phyloP scores from a whole-genome alignment of 1,140 invertebrate species.

The Pseudomyrmex gracilis region DNA sequence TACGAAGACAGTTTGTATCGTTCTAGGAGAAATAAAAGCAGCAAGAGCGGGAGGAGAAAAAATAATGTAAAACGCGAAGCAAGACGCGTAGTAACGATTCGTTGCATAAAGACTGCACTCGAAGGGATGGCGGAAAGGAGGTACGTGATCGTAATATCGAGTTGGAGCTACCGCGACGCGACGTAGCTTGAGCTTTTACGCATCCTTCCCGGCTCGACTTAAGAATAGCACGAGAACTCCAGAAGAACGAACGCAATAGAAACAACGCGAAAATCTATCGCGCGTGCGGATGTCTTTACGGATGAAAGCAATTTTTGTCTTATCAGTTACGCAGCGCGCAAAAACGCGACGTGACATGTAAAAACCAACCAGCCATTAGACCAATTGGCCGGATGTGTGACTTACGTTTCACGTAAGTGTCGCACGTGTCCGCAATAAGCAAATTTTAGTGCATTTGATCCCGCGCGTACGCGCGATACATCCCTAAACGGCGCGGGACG shows the following conservation, averaged over 20 bases:
- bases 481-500: no score
- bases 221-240: constrained; percentile 30
- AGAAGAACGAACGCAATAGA: constrained; percentile 23
- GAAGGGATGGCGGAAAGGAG: constrained; percentile 37
- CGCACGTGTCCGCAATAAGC: constrained; percentile 1
- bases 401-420: constrained; percentile 2
- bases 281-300: background rate
- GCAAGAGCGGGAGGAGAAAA: background rate
- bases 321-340: background rate
- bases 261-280: constrained; percentile 8
- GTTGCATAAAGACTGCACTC: constrained; percentile 56
- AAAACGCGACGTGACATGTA: constrained; percentile 28
- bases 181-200: constrained; percentile 45
- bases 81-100: constrained; percentile 45
- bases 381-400: constrained; percentile 12
- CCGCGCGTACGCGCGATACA: no score
- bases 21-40: constrained; percentile 34
- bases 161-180: background rate
- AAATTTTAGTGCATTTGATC: background rate
- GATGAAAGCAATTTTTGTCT: constrained; percentile 25
- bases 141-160: constrained; percentile 60
- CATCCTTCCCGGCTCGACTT: constrained; percentile 19
- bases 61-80: constrained; percentile 50
- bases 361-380: constrained; percentile 29
- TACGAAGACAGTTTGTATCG: constrained; percentile 39